Evolutionary conservation across 2,888 invertebrate species (phyloP).

Genomic region (Sarcophaga carnaria): DNA sequence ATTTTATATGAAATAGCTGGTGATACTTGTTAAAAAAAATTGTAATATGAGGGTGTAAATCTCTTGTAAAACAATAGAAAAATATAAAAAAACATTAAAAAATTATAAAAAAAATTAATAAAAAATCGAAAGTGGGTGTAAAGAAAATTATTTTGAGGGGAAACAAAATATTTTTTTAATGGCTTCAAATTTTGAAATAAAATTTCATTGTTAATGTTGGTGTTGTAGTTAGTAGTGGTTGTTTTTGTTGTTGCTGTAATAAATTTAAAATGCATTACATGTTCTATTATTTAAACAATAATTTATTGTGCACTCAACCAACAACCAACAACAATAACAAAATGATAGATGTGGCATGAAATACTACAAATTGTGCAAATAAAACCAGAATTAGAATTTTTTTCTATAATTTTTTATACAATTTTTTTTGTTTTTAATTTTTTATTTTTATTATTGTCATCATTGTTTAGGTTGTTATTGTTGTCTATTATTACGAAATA

Average conservation of each 20-base stretch:
- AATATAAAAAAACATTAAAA: neutral
- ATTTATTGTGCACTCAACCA: slow-evolving; percentile 23
- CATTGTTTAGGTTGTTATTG: neutral
- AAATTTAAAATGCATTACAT: slow-evolving; percentile 48
- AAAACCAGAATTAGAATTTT: slow-evolving; percentile 43
- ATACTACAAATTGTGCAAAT: slow-evolving; percentile 46
- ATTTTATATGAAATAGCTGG: no score
- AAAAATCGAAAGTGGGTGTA: neutral
- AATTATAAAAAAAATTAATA: neutral
- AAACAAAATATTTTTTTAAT: neutral
- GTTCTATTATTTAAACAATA: slow-evolving; percentile 30
- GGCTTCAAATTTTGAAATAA: no score
- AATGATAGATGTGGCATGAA: neutral
- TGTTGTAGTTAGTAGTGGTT: neutral
- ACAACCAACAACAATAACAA: neutral
- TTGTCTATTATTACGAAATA: slow-evolving; percentile 16
- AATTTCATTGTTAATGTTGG: slow-evolving; percentile 13
- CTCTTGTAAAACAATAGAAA: no score
- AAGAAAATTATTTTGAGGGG: neutral
- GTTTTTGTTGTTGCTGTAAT: slow-evolving; percentile 1
- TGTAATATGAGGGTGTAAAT: no score
- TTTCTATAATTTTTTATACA: slow-evolving; percentile 38
- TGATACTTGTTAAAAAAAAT: no score
- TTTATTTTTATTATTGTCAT: neutral
- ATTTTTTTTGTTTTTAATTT: slow-evolving; percentile 20